Evolutionary conservation across 2,113 vertebrate genomes (phyloP).

Genomic region (Zootoca vivipara): DNA sequence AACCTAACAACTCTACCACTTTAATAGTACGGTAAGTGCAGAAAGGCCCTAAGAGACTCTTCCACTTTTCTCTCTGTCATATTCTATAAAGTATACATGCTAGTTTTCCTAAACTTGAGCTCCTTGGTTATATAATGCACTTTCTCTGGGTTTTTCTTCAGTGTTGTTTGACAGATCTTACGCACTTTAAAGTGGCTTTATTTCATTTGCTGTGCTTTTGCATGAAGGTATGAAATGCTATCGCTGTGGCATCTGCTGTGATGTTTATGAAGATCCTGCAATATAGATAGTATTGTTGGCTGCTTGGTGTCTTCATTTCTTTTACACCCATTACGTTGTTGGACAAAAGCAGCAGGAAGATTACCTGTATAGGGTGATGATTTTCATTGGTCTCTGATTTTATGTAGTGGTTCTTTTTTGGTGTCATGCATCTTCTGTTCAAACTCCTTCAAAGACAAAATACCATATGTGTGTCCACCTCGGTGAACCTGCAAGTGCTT

Average conservation of each 20-base stretch:
- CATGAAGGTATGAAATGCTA: slow-evolving; percentile 42
- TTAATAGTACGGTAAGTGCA: no score
- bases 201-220: background rate
- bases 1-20: no score
- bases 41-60: background rate
- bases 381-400: slow-evolving; percentile 18
- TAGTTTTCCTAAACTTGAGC: background rate
- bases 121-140: background rate
- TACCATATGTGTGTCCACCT: background rate
- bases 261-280: fast-evolving
- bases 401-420: background rate
- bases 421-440: background rate
- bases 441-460: background rate
- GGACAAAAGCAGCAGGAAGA: background rate
- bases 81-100: background rate
- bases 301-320: background rate
- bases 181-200: background rate
- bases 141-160: background rate
- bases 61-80: background rate
- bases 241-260: fast-evolving
- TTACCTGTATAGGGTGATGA: background rate
- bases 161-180: background rate
- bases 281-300: background rate
- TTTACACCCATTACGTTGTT: background rate
- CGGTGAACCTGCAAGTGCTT: background rate